Evolutionary conservation across 2,888 invertebrate species (phyloP), one percentile per base, ranked within the genome.

Genomic region (Stomorhina lunata): DNA sequence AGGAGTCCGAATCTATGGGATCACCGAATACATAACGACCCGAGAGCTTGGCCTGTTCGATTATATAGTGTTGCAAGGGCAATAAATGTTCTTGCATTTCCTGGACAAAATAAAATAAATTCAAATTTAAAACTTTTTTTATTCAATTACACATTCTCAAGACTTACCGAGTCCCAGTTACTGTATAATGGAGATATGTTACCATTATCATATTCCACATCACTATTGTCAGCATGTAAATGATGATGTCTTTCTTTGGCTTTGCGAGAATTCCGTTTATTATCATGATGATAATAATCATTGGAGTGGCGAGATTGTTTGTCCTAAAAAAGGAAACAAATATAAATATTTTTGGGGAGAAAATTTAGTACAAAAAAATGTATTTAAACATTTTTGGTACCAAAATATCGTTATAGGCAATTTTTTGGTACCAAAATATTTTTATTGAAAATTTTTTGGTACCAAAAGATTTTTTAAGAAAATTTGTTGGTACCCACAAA

Each of bases 31-130:
- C 94, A 85, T 94, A 94, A 87, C 95, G 94, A 86, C 94, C 95
- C 93, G 91, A 84, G 4, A 87, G 81, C 85, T 95, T 95, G 0
- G 95, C 95, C 91, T 97, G 97, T 88, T 97, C 96, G 87, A 97
- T 93, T 86, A 97, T 95, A 88, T 97, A 97, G 91, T 97, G 96
- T 90, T 97, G 96, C 83, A 97, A 92, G 9, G 97, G 97, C 87
- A 96, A 90, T 83, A 97, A 91, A 89, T 96, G 96, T 86, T 94
- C 93, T 85, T 95, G 95, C 93, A 93, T 93, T 81, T 93, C 92
- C 84, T 89, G 10, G 4, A 29, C 29, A 57, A 40, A 68, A 22
- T 3, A 15, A 4, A 40, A n/a, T 12, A 20, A 10, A 48, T 9
- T 15, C 27, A 20, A n/a, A 29, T 6, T 32, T 61, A 17, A 25